Base-by-base conservation (phyloP, 2,888 invertebrate species). In the Lasioglossum leucozonium region DNA sequence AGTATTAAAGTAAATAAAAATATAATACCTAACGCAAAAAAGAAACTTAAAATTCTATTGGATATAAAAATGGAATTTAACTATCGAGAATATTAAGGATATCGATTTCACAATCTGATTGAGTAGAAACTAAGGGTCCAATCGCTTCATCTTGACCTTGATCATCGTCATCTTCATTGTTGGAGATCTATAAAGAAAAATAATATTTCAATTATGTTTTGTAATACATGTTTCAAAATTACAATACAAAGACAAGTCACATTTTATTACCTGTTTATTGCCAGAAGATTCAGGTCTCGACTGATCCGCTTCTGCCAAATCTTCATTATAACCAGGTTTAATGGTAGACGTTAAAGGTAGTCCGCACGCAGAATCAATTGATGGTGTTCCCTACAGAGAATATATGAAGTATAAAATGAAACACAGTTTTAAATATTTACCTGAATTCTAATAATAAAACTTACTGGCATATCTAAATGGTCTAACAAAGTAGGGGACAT, bases 221-320 rank as follows among this genome's bases (percentile, higher is more conserved):
- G n/a, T 55, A 22, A 22, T 18, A 55, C 37, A n/a, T 11, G 30
- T 30, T 78, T 37, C 37, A 72, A 51, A 40, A 2, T 16, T 44
- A 6, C 77, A 37, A 55, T 62, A 42, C 30, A 11, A 55, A 40
- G 72, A 30, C n/a, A 55, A 62, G 62, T 16, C 67, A 71, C 62
- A 0, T 75, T 16, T 22, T 13, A 67, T n/a, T 90, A 93, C 94
- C 87, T 93, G 93, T 88, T 92, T 92, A 87, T 91, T 92, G 78
- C 86, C 88, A 3, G 93, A 92, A 71, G 92, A 92, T 78, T 94
- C 94, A 16, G 95, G 96, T 89, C 97, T 96, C 77, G 97, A 97
- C 94, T 98, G 98, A 95, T 98, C 98, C 16, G 98, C 98, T 95
- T 98, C 98, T 0, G 98, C 97, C 88, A 98, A 95, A 92, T 98